A percentile compares a stretch with the other conserved stretches of the same genome.
phyloP scores from a whole-genome alignment of 2,888 invertebrate species.

The Cataglyphis altisquamis region DNA sequence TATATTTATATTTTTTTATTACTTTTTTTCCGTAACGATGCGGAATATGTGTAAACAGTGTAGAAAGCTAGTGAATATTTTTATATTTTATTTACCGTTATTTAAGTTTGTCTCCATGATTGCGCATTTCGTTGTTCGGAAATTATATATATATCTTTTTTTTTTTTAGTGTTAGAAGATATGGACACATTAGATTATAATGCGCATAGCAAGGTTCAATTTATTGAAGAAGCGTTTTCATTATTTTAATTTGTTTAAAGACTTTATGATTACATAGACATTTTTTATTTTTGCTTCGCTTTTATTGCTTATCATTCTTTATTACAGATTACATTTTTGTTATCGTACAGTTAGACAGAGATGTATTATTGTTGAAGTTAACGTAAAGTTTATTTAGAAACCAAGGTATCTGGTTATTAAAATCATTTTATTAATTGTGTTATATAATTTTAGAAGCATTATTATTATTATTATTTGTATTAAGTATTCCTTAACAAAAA shows the following conservation, averaged over 20 bases:
- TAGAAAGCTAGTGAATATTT: background rate
- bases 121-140: background rate
- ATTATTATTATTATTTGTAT: constrained; percentile 6
- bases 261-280: background rate
- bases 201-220: background rate
- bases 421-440: constrained; percentile 18
- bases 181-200: background rate
- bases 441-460: constrained; percentile 16
- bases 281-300: background rate
- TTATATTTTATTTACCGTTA: background rate
- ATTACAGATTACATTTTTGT: background rate
- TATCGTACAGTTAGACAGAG: background rate
- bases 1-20: background rate
- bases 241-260: background rate
- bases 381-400: constrained; percentile 11
- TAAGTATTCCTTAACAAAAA: constrained; percentile 13
- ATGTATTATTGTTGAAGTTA: constrained; percentile 29
- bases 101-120: background rate
- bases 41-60: too few species aligned
- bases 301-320: background rate
- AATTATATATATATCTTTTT: background rate
- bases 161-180: background rate
- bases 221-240: background rate
- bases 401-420: background rate
- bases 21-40: background rate